These are phyloP conservation scores for Aphrocallistes beatrix DNA, from an alignment of 37 sponge, comb jelly and placozoan species.

Conservation along the genomic window DNA sequence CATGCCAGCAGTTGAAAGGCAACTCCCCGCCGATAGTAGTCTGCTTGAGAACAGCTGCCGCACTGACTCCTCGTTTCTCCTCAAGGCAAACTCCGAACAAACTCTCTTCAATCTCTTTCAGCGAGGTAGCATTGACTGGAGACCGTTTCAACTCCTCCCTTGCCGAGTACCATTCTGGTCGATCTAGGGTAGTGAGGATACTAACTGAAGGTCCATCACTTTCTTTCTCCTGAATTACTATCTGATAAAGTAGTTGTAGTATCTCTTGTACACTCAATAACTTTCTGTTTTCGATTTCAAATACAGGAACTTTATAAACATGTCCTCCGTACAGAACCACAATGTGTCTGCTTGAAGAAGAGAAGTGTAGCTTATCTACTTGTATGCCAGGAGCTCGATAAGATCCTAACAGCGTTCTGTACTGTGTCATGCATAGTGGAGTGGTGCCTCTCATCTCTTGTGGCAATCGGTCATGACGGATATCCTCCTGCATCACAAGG, in stretches of 20 bases:
- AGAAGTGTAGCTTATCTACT: constrained; percentile 31
- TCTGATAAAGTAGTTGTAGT: neutral
- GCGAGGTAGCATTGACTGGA: neutral
- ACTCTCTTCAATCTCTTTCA: neutral
- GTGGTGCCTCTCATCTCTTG: constrained; percentile 29
- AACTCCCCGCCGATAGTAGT: neutral
- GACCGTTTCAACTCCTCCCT: neutral
- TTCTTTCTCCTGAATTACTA: neutral
- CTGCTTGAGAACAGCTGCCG: neutral
- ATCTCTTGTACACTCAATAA: neutral
- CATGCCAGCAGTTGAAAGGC: neutral
- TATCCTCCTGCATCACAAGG: neutral
- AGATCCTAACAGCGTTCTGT: constrained; percentile 29
- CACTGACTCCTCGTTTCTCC: neutral
- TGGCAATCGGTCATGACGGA: constrained; percentile 37
- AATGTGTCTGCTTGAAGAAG: constrained; percentile 38
- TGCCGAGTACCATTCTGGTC: neutral
- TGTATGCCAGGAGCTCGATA: constrained; percentile 35
- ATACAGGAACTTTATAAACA: neutral
- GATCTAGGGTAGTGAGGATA: neutral
- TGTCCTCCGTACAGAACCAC: constrained; percentile 52
- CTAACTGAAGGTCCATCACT: neutral
- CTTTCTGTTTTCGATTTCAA: too few species aligned
- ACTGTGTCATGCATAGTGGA: constrained; percentile 67
- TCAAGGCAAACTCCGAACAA: neutral